Conservation (phyloP, 2,113 vertebrate genomes). For the Chloebia gouldiae region DNA sequence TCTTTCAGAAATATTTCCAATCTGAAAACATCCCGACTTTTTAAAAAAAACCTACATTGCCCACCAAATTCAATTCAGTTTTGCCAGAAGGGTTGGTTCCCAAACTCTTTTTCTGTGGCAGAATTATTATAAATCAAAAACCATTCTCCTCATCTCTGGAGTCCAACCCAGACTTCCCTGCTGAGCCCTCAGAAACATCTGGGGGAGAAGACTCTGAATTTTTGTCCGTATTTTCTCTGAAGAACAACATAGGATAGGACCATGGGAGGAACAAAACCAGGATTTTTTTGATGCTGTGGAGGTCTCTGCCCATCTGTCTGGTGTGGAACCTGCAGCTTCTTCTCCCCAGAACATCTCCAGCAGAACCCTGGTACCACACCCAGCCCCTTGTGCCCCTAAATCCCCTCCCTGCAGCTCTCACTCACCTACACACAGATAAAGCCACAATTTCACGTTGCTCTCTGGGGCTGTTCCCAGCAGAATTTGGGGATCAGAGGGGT, state of each 20-base stretch:
- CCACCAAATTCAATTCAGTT: background rate
- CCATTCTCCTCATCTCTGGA: background rate
- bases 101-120: background rate
- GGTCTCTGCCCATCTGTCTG: background rate
- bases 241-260: background rate
- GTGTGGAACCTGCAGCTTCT: background rate
- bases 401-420: accelerated
- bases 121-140: background rate
- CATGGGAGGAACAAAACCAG: background rate
- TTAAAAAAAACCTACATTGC: background rate
- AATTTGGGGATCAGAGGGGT: background rate
- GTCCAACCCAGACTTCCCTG: background rate
- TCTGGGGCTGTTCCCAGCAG: background rate
- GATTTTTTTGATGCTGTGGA: background rate
- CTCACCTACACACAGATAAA: accelerated
- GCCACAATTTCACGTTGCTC: background rate
- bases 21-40: background rate
- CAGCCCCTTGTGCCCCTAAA: background rate
- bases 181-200: background rate
- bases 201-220: background rate
- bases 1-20: background rate
- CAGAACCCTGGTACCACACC: background rate
- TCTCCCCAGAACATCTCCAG: background rate
- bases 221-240: background rate
- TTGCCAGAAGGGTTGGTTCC: background rate